Percentiles rank a stretch among this genome's conserved stretches.
Conservation (phyloP, 2,797 vertebrate species). For the Sebastes kiyomatsui region DNA sequence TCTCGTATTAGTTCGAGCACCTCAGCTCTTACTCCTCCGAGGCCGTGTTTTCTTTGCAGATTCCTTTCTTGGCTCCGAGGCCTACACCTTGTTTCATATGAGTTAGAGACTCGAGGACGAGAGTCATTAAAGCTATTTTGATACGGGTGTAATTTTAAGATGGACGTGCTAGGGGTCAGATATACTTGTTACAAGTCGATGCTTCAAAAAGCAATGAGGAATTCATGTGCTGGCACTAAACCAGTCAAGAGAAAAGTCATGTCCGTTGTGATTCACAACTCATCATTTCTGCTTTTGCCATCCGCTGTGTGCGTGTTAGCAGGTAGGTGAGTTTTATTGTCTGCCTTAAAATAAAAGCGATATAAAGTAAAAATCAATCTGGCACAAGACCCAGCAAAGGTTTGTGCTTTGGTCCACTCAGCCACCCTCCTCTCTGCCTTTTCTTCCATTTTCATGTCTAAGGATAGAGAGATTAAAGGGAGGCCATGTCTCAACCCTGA, state of each 20-base stretch:
- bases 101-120: constrained; percentile 46
- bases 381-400: constrained; percentile 51
- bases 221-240: constrained; percentile 35
- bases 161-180: constrained; percentile 40
- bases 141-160: constrained; percentile 51
- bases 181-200: constrained; percentile 39
- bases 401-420: constrained; percentile 48
- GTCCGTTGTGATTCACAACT: constrained; percentile 50
- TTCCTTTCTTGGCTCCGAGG: constrained; percentile 66
- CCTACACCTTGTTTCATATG: constrained; percentile 59
- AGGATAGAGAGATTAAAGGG: constrained; percentile 78
- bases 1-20: constrained; percentile 63
- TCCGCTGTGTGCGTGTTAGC: constrained; percentile 44
- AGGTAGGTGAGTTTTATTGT: constrained; percentile 55
- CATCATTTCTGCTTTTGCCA: constrained; percentile 49
- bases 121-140: constrained; percentile 61
- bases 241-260: constrained; percentile 37
- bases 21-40: constrained; percentile 58
- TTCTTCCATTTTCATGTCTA: constrained; percentile 69
- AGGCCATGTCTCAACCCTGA: constrained; percentile 64
- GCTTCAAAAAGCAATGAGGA: constrained; percentile 29
- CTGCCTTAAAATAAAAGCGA: constrained; percentile 70
- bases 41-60: constrained; percentile 76
- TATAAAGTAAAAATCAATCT: constrained; percentile 74
- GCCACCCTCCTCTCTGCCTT: constrained; percentile 47